A percentile compares a stretch with the other conserved stretches of the same genome.
These are phyloP conservation scores for Tetrao urogallus DNA, from an alignment of 2,113 vertebrate species.

Conservation along the genomic window DNA sequence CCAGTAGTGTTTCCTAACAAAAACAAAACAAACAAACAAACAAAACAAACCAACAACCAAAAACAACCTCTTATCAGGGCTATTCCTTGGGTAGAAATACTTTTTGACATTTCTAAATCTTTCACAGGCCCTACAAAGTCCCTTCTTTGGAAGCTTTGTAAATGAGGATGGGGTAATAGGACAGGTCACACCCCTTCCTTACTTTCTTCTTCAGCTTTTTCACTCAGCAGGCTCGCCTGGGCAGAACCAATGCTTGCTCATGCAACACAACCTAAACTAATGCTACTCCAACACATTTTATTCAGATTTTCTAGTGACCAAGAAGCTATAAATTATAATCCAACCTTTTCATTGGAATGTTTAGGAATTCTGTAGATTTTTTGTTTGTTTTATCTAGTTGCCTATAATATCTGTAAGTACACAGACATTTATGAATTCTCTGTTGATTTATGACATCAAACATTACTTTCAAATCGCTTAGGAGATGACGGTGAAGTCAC, in stretches of 20 bases:
- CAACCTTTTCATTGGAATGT: neutral
- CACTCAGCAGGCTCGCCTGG: neutral
- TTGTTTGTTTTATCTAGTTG: neutral
- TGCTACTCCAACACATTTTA: neutral
- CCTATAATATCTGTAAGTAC: neutral
- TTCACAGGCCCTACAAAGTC: neutral
- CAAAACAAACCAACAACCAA: neutral
- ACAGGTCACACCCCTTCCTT: neutral
- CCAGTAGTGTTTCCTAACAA: neutral
- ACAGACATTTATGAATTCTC: neutral
- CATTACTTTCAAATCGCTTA: neutral
- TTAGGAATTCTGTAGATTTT: neutral
- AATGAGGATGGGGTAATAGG: neutral
- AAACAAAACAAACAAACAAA: neutral
- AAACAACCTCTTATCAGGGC: neutral
- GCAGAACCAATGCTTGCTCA: neutral
- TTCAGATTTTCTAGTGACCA: neutral
- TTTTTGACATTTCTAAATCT: neutral
- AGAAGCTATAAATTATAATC: neutral
- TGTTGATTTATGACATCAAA: neutral
- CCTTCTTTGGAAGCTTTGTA: neutral
- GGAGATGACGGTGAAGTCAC: neutral
- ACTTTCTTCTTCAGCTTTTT: neutral
- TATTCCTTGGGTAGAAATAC: neutral
- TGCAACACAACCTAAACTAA: neutral